Percentiles rank a stretch among this genome's conserved stretches.
phyloP scores from a whole-genome alignment of 92 coral and sea anemone species.

The Palythoa grandiflora region DNA sequence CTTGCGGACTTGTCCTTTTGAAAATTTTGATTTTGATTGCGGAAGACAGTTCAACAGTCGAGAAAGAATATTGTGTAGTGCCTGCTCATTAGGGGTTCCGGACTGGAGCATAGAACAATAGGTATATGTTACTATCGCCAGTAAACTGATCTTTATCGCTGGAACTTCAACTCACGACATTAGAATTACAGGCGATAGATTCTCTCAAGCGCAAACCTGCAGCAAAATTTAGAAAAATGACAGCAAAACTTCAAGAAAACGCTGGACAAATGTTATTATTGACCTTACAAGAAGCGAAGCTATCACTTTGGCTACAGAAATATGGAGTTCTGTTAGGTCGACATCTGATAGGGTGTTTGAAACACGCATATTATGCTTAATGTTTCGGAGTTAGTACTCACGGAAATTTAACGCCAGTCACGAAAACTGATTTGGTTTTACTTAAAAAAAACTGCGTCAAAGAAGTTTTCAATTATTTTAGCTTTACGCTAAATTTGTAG shows the following conservation, averaged over 20 bases:
- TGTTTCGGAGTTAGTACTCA: conserved; percentile 82
- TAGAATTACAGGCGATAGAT: conserved; percentile 14
- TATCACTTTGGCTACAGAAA: conserved; percentile 61
- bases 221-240: conserved; percentile 12
- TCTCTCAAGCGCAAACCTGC: conserved; percentile 2
- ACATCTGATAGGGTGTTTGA: conserved; percentile 78
- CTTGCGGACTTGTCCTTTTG: conserved; percentile 42
- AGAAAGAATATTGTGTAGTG: conserved; percentile 39
- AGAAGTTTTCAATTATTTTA: conserved; percentile 9
- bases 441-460: conserved; percentile 11
- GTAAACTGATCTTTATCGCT: conserved; percentile 86
- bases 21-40: conserved; percentile 53
- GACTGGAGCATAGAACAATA: conserved; percentile 78
- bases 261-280: conserved; percentile 9
- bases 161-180: conserved; percentile 70
- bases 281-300: conserved; percentile 12
- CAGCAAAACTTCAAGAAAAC: not conserved
- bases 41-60: conserved; percentile 46
- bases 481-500: conserved; percentile 25
- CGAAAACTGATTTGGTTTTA: conserved; percentile 67
- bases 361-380: conserved; percentile 73
- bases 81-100: conserved; percentile 67
- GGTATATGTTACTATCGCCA: conserved; percentile 80
- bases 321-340: conserved; percentile 70
- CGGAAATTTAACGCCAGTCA: conserved; percentile 75